phyloP scores from a whole-genome alignment of 2,797 vertebrate genomes.

The Coccyzus lansbergi region DNA sequence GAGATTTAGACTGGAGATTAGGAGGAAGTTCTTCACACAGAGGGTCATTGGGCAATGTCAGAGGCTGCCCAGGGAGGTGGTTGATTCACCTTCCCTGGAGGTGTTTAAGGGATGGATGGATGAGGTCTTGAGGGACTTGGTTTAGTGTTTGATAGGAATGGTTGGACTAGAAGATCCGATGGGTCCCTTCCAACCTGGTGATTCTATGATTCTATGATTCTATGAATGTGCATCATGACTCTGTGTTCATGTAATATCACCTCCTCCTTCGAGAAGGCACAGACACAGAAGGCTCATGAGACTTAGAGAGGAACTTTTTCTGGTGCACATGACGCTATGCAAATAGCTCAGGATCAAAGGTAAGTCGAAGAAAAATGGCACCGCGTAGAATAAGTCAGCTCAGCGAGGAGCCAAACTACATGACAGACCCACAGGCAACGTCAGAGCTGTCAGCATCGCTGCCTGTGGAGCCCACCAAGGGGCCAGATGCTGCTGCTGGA shows the following conservation, averaged over 20 bases:
- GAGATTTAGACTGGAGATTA: too few species aligned
- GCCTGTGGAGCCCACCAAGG: constrained; percentile 15
- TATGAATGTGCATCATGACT: background rate
- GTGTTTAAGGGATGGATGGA: too few species aligned
- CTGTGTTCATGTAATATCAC: background rate
- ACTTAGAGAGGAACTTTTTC: constrained; percentile 1
- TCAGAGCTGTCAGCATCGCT: constrained; percentile 56
- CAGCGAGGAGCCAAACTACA: background rate
- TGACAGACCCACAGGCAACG: constrained; percentile 47
- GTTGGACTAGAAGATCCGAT: too few species aligned
- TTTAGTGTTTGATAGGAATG: too few species aligned
- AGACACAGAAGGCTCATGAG: background rate
- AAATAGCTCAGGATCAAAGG: constrained; percentile 70
- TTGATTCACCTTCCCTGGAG: too few species aligned
- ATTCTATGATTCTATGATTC: too few species aligned
- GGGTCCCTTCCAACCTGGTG: too few species aligned
- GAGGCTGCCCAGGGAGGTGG: too few species aligned
- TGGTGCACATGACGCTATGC: constrained; percentile 42
- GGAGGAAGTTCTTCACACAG: too few species aligned
- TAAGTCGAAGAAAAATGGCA: constrained; percentile 66
- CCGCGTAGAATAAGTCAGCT: constrained; percentile 28
- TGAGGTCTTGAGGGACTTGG: too few species aligned
- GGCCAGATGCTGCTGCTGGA: constrained; percentile 35
- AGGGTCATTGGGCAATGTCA: too few species aligned
- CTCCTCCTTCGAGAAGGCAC: background rate